A percentile compares a stretch with the other conserved stretches of the same genome.
These are phyloP conservation scores for Irena cyanogastra DNA, from an alignment of 2,113 vertebrate genomes.

Conservation along the genomic window DNA sequence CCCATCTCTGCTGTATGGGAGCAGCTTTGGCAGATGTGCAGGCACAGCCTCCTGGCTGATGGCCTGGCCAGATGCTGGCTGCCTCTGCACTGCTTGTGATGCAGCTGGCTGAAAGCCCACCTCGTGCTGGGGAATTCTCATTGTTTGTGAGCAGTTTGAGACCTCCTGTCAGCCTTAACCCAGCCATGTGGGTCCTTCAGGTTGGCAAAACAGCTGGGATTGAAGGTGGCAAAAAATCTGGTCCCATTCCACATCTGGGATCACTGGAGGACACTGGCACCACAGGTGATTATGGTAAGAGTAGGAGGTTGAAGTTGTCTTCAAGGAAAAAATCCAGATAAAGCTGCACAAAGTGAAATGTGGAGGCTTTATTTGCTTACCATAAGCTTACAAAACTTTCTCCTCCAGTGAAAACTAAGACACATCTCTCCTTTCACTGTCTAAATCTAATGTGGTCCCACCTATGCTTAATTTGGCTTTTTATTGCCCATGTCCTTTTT, in stretches of 20 bases:
- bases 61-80: not conserved
- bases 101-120: not conserved
- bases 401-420: not conserved
- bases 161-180: not conserved
- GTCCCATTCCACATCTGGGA: not conserved
- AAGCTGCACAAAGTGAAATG: not conserved
- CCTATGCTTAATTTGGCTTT: not conserved
- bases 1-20: not conserved
- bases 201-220: not conserved
- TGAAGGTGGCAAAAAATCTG: not conserved
- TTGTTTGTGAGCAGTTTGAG: not conserved
- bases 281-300: not conserved
- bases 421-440: not conserved
- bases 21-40: not conserved
- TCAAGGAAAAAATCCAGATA: not conserved
- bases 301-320: not conserved
- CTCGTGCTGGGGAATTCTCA: fast-evolving
- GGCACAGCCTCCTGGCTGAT: no score
- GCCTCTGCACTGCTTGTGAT: not conserved
- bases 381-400: not conserved
- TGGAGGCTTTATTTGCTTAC: not conserved
- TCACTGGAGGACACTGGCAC: not conserved
- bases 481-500: not conserved
- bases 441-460: not conserved
- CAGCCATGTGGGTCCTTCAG: not conserved